These are phyloP conservation scores for Carposina sasakii DNA, from an alignment of 1,140 invertebrate genomes.

Conservation along the genomic window DNA sequence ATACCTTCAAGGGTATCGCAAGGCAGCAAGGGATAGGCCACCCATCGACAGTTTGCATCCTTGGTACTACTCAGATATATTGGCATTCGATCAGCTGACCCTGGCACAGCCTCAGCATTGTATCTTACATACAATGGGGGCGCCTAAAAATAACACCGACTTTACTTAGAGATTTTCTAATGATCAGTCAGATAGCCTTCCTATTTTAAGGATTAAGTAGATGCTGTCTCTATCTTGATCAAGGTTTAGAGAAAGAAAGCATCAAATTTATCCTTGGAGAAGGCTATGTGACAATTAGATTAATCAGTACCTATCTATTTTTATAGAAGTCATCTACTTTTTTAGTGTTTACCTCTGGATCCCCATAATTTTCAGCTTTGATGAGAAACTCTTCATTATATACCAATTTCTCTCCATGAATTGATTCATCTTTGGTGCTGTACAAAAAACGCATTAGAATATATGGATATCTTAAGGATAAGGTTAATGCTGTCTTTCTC, in stretches of 20 bases:
- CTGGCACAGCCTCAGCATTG: conserved; percentile 39
- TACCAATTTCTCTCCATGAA: conserved; percentile 49
- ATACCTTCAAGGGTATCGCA: conserved; percentile 46
- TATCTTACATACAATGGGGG: conserved; percentile 54
- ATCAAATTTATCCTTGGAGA: too few species aligned
- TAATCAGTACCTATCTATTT: too few species aligned
- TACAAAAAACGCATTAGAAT: conserved; percentile 3
- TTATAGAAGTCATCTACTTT: too few species aligned
- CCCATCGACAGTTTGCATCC: conserved; percentile 58
- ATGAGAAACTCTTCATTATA: conserved; percentile 61
- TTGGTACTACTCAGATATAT: conserved; percentile 48
- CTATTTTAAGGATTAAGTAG: too few species aligned
- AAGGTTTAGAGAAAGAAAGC: too few species aligned
- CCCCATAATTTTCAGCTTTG: conserved; percentile 55
- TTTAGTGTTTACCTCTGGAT: conserved; percentile 37
- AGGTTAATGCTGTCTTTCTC: too few species aligned
- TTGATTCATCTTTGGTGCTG: conserved; percentile 39
- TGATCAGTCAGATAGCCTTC: too few species aligned
- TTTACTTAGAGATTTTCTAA: too few species aligned
- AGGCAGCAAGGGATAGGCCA: conserved; percentile 46
- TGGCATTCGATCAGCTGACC: conserved; percentile 51
- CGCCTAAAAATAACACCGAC: conserved; percentile 36
- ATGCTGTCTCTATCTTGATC: too few species aligned
- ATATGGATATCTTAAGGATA: too few species aligned
- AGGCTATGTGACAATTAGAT: not conserved